Base-by-base conservation (phyloP, 2,797 vertebrate species). In the Periophthalmus magnuspinnatus region DNA sequence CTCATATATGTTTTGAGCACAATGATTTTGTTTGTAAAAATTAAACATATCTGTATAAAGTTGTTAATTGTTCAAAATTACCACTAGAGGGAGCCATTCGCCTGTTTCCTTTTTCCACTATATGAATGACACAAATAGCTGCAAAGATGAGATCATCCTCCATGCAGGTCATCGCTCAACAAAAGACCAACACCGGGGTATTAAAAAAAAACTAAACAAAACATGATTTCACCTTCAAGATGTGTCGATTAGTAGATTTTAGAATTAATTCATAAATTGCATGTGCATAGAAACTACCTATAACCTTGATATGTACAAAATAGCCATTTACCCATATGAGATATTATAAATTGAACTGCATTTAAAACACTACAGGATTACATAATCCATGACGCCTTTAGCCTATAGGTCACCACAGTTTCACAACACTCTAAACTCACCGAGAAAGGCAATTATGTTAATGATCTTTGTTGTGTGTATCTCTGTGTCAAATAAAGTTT, bases 81-180 rank as follows among this genome's bases (percentile, higher is more conserved):
- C 81, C 86, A 84, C 81, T 82, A 87, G 88, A 76, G 81, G 84
- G 75, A 75, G n/a, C 61, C 57, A 24, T 67, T 50, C 62, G 22
- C 7, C 14, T 4, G 22, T 47, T 47, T 64, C 8, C 16, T 28
- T 64, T 62, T 63, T 22, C 13, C 41, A n/a, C 58, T 61, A 36
- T 21, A 21, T 19, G 47, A 13, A 47, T 32, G 67, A 70, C 67
- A 85, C 86, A 88, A 89, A 86, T 81, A 78, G 71, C 68, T 79
- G 69, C 75, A 67, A 60, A 70, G 81, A 84, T 84, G 83, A 85
- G 83, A 70, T 85, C 83, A 89, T 82, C 79, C 61, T 67, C 38
- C 71, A 78, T 63, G 76, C 71, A 68, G 69, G 65, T 77, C 48
- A 67, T 38, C 34, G 9, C 19, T 33, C 22, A 71, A 74, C 38